These are phyloP conservation scores for Arctopsyche grandis DNA, from an alignment of 1,140 invertebrate genomes.

Conservation along the genomic window DNA sequence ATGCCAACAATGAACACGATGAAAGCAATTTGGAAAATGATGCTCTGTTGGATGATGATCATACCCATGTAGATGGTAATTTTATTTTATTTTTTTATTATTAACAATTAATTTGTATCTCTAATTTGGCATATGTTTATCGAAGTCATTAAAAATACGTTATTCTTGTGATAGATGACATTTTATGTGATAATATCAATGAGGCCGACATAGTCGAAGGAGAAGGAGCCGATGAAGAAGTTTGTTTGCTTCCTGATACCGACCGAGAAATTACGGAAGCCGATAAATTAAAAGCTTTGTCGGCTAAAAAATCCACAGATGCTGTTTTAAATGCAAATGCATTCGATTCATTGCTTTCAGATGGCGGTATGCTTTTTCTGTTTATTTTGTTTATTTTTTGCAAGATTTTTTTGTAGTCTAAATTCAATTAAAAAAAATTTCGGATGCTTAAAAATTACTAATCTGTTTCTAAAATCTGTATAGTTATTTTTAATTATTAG, in stretches of 20 bases:
- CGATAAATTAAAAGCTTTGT: conserved; percentile 67
- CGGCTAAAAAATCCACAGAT: conserved; percentile 66
- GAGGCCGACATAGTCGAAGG: conserved; percentile 57
- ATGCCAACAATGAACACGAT: not conserved
- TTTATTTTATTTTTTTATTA: not conserved
- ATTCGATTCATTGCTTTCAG: conserved; percentile 26
- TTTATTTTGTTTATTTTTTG: not conserved
- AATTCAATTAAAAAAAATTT: too few species aligned
- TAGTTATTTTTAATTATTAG: not conserved
- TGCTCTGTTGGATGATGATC: conserved; percentile 53
- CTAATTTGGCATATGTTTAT: conserved; percentile 10
- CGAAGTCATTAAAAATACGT: not conserved
- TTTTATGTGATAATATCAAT: conserved; percentile 21
- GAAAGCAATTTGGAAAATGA: conserved; percentile 22
- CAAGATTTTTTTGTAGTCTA: not conserved
- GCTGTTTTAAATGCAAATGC: conserved; percentile 56
- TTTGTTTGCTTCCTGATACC: conserved; percentile 69
- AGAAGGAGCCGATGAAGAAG: conserved; percentile 68
- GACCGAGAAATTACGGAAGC: conserved; percentile 72
- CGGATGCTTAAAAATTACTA: not conserved
- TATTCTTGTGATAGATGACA: conserved; percentile 27
- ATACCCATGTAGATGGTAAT: conserved; percentile 17
- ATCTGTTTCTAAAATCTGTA: too few species aligned
- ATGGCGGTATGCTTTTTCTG: not conserved
- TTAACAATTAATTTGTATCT: not conserved